A percentile compares a stretch with the other conserved stretches of the same genome.
These are phyloP conservation scores for Ardeotis arabs DNA, from an alignment of 2,113 vertebrate genomes.

Conservation along the genomic window DNA sequence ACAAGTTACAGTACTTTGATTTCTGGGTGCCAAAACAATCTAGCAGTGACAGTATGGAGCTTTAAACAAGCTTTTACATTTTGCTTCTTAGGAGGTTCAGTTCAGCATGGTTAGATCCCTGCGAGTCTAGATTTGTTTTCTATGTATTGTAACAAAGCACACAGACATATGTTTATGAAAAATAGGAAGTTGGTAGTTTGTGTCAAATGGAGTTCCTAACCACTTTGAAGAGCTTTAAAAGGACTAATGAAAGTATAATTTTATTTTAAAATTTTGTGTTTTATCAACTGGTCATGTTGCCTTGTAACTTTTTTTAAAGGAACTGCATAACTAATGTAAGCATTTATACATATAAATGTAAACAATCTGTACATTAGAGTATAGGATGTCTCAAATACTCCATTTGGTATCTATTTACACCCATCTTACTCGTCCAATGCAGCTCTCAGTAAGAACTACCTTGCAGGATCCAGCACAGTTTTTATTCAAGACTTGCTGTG, in stretches of 20 bases:
- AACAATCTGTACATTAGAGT: not conserved
- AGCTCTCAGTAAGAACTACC: not conserved
- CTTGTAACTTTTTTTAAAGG: not conserved
- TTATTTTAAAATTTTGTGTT: not conserved
- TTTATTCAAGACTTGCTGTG: not conserved
- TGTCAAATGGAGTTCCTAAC: rapidly evolving
- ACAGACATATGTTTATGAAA: not conserved
- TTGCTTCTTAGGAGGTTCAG: not conserved
- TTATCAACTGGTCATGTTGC: not conserved
- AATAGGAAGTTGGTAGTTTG: not conserved
- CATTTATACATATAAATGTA: not conserved
- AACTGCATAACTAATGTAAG: not conserved
- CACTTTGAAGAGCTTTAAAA: not conserved
- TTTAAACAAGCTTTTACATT: not conserved
- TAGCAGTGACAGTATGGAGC: rapidly evolving
- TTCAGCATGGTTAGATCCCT: not conserved
- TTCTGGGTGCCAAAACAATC: not conserved
- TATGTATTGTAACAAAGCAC: not conserved
- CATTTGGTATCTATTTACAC: not conserved
- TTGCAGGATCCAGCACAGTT: not conserved
- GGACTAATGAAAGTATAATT: not conserved
- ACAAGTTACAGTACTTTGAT: not conserved
- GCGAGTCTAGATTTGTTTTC: not conserved
- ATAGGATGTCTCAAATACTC: not conserved
- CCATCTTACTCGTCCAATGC: not conserved